phyloP scores from a whole-genome alignment of 2,888 invertebrate species.

The Sinelater perroti region DNA sequence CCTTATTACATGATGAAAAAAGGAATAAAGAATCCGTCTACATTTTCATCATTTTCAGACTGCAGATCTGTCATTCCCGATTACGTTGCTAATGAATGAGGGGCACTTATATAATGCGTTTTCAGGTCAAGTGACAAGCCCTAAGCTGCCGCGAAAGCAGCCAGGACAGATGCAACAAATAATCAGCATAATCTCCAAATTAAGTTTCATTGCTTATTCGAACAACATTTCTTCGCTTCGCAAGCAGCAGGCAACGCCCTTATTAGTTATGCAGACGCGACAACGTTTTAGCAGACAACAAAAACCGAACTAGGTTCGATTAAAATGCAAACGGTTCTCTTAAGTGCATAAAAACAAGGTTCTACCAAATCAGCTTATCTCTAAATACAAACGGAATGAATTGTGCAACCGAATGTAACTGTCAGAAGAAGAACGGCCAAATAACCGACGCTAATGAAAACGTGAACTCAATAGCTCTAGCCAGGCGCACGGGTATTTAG shows the following conservation, averaged over 20 bases:
- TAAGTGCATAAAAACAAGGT: conserved; percentile 8
- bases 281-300: conserved; percentile 22
- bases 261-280: conserved; percentile 24
- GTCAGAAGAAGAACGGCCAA: conserved; percentile 1
- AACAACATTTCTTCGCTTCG: conserved; percentile 21
- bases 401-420: neutral
- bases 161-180: no score
- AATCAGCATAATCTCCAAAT: conserved; percentile 17
- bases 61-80: no score
- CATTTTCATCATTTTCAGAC: no score
- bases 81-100: no score
- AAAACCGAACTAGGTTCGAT: conserved; percentile 22
- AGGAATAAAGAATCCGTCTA: no score
- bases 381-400: conserved; percentile 7
- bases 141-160: no score
- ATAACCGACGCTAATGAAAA: no score
- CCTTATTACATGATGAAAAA: no score
- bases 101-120: no score
- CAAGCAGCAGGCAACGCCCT: conserved; percentile 16
- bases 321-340: conserved; percentile 19
- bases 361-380: conserved; percentile 17
- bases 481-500: no score
- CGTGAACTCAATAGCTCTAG: no score
- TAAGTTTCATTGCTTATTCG: conserved; percentile 24
- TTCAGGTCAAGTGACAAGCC: no score